Evolutionary conservation across 2,888 invertebrate species (phyloP), one percentile per base, ranked within the genome.

Genomic region (Scaptomyza caliginosa): DNA sequence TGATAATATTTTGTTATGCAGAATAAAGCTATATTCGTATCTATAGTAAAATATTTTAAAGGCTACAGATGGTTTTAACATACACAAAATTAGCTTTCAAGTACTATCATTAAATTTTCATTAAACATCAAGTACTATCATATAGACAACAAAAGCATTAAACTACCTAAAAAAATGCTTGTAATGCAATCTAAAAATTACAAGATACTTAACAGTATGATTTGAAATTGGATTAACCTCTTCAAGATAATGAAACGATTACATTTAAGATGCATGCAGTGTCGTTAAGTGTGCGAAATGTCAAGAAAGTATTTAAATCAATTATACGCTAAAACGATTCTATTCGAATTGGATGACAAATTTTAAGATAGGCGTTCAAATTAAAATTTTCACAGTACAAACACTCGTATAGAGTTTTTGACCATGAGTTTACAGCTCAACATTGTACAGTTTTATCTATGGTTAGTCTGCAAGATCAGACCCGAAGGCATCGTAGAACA

Each of bases 341-440:
- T 36, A 49, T 50, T 77, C 13, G 51, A 51, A 48, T 68, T 71
- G 59, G 68, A 75, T 50, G 86, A 84, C 79, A 87, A 82, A 76
- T 86, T 77, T 62, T 16, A 34, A 73, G 79, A 77, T 81, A 71
- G 57, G 65, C 70, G 67, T 77, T 79, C 13, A 86, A 89, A 84
- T 89, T 74, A 58, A 67, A 76, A 89, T 87, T 89, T 88, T 64
- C 83, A 89, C 82, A 81, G 77, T 49, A 26, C 54, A 48, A 46
- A 40, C 40, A 39, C 26, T 16, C 24, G 11, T 26, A 4, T 7
- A 6, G 13, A 19, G 4, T 4, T 55, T 48, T 40, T 30, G 66
- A 62, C 63, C 43, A 32, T 32, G 52, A 77, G 43, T 55, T 24
- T 21, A 26, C 39, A 30, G 32, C 40, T 56, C 48, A 58, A 66